These are phyloP conservation scores for Urophycis tenuis DNA, from an alignment of 2,797 vertebrate genomes.

Conservation along the genomic window DNA sequence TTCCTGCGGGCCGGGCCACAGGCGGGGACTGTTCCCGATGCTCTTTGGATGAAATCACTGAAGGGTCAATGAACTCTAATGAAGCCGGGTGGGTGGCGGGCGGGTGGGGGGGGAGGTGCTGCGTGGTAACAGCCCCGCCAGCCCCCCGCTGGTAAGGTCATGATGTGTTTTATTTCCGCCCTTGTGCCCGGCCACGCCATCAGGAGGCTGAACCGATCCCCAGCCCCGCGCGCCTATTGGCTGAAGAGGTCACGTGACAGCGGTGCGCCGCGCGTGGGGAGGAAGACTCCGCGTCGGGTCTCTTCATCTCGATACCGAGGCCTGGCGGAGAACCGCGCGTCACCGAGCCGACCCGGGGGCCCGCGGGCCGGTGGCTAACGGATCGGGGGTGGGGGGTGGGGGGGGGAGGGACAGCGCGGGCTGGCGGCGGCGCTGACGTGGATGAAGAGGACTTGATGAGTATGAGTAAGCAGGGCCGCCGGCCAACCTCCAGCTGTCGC, in stretches of 20 bases:
- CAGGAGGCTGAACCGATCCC: constrained; percentile 42
- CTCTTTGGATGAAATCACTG: constrained; percentile 51
- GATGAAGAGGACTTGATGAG: constrained; percentile 71
- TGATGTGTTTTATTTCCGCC: constrained; percentile 37
- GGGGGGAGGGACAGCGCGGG: no score
- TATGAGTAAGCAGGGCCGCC: constrained; percentile 69
- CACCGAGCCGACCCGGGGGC: neutral
- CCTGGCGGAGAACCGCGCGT: no score
- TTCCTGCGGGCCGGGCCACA: constrained; percentile 55
- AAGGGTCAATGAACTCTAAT: constrained; percentile 58
- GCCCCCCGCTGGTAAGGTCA: constrained; percentile 34
- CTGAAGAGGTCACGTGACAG: constrained; percentile 28
- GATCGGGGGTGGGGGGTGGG: no score
- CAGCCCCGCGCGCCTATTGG: constrained; percentile 29
- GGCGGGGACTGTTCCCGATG: constrained; percentile 40
- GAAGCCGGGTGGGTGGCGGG: constrained; percentile 39
- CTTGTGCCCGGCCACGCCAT: constrained; percentile 30
- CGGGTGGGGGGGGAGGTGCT: neutral
- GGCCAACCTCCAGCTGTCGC: constrained; percentile 68
- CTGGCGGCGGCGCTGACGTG: constrained; percentile 55
- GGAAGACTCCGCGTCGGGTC: no score
- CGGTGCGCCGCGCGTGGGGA: constrained; percentile 27
- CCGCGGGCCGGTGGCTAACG: no score
- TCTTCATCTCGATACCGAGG: neutral
- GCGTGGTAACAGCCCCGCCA: constrained; percentile 19